phyloP scores from a whole-genome alignment of 2,113 vertebrate genomes.

The Cyanistes caeruleus region DNA sequence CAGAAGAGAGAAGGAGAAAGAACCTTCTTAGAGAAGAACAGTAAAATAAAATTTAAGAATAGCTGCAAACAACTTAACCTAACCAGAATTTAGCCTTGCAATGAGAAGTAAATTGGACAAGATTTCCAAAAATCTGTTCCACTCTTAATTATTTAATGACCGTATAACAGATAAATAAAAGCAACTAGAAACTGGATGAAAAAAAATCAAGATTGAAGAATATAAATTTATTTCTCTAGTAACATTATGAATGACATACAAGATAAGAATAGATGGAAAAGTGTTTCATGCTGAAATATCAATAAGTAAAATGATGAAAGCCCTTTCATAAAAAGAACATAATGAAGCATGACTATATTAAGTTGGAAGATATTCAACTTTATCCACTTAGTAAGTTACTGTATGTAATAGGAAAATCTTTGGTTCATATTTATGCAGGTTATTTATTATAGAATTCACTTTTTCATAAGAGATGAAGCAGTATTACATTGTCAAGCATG shows the following conservation, averaged over 20 bases:
- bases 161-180: background rate
- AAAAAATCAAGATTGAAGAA: background rate
- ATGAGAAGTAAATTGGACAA: background rate
- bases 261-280: background rate
- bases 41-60: background rate
- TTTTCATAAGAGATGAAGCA: background rate
- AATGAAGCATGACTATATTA: background rate
- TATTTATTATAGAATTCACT: background rate
- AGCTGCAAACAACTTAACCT: background rate
- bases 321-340: background rate
- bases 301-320: background rate
- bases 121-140: background rate
- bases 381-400: background rate
- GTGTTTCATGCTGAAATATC: background rate
- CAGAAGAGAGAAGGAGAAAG: background rate
- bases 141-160: background rate
- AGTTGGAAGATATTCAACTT: background rate
- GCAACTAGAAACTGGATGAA: background rate
- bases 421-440: background rate
- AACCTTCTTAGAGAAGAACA: background rate
- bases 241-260: background rate
- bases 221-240: background rate
- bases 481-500: background rate
- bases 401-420: background rate
- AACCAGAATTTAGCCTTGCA: background rate